These are phyloP conservation scores for Metopia argyrocephala DNA, from an alignment of 2,888 invertebrate species.

Conservation along the genomic window DNA sequence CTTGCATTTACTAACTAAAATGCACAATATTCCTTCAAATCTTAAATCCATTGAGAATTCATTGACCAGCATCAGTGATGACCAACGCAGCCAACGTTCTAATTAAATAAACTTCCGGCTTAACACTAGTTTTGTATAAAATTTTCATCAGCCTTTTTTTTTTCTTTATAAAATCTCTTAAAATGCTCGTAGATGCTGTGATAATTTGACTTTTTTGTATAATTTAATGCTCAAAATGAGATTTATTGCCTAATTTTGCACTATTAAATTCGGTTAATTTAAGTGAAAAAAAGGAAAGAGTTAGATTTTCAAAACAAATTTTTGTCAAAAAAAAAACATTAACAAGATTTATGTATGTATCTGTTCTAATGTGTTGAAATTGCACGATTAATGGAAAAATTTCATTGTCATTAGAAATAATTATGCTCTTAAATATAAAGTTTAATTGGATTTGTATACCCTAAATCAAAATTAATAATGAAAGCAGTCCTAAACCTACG, in stretches of 20 bases:
- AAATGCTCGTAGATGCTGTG: constrained; percentile 68
- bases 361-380: no score
- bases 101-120: constrained; percentile 76
- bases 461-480: no score
- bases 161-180: constrained; percentile 57
- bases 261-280: neutral
- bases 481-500: no score
- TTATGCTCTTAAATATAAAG: no score
- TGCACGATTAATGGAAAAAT: no score
- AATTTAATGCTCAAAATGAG: constrained; percentile 69
- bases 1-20: constrained; percentile 19
- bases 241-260: constrained; percentile 69
- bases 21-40: constrained; percentile 35
- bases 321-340: neutral
- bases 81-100: constrained; percentile 68
- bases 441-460: no score
- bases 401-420: no score
- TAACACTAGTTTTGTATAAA: constrained; percentile 65
- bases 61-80: constrained; percentile 56
- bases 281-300: constrained; percentile 11
- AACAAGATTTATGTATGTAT: neutral
- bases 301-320: constrained; percentile 6
- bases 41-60: constrained; percentile 38
- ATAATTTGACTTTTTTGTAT: constrained; percentile 73
- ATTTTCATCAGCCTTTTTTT: constrained; percentile 62